phyloP scores from a whole-genome alignment of 2,888 invertebrate genomes.

The Macrophya annulata region DNA sequence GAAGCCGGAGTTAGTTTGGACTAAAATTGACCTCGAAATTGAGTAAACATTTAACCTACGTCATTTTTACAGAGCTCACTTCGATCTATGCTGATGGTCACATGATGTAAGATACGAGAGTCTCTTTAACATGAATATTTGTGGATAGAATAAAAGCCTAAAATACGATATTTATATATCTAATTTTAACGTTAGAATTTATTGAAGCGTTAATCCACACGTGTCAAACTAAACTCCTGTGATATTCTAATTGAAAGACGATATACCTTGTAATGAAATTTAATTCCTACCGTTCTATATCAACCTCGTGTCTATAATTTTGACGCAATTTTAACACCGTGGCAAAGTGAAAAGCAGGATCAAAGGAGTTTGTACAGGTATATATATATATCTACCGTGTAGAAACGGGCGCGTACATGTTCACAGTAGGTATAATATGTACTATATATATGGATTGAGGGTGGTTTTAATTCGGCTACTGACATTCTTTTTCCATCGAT shows the following conservation, averaged over 20 bases:
- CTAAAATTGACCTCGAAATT: too few relatives aligned
- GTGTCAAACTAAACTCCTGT: background rate
- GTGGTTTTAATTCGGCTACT: background rate
- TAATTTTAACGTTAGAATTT: background rate
- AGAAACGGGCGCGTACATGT: background rate
- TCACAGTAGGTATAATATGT: too few relatives aligned
- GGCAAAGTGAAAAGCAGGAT: constrained; percentile 12
- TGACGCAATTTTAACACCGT: constrained; percentile 2
- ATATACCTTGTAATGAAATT: background rate
- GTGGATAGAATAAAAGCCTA: too few relatives aligned
- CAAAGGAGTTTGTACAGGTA: background rate
- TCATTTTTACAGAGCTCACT: too few relatives aligned
- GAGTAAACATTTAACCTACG: too few relatives aligned
- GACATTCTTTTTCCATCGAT: constrained; percentile 21
- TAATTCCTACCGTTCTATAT: background rate
- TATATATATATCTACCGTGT: background rate
- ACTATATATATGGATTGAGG: background rate
- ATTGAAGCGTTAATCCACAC: background rate
- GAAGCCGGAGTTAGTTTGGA: too few relatives aligned
- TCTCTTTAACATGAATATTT: too few relatives aligned
- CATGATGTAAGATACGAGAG: too few relatives aligned
- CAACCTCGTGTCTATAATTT: background rate
- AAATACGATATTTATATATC: too few relatives aligned
- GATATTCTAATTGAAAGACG: constrained; percentile 13
- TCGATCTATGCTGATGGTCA: too few relatives aligned